Conservation (phyloP, 2,888 invertebrate genomes). For the Asteroscopus sphinx region DNA sequence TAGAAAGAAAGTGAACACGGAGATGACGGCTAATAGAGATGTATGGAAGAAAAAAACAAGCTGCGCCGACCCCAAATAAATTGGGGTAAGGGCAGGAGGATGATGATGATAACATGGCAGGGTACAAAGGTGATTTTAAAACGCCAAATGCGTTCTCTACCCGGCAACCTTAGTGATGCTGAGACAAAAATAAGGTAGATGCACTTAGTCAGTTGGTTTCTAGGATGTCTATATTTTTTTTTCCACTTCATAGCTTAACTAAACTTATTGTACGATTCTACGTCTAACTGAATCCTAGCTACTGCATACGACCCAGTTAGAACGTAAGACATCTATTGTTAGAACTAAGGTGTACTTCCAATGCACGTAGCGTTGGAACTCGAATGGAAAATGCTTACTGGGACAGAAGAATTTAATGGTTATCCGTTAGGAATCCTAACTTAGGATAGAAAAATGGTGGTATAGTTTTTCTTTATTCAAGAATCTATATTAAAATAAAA, state of each 20-base stretch:
- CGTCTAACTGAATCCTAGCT: not conserved
- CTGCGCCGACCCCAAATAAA: too few relatives aligned
- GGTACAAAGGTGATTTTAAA: too few relatives aligned
- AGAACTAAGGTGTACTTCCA: conserved; percentile 21
- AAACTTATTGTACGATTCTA: conserved; percentile 1
- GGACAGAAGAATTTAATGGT: conserved; percentile 44
- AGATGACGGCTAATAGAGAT: too few relatives aligned
- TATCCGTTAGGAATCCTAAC: not conserved
- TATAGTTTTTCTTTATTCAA: not conserved
- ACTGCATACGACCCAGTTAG: conserved; percentile 27
- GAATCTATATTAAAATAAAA: not conserved
- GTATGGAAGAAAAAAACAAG: too few relatives aligned
- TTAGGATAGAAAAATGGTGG: not conserved
- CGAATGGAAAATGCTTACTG: conserved; percentile 26
- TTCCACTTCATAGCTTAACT: not conserved
- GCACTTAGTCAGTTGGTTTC: too few relatives aligned
- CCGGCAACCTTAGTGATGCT: too few relatives aligned
- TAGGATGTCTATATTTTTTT: too few relatives aligned
- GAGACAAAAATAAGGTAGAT: too few relatives aligned
- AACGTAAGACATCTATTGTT: conserved; percentile 40
- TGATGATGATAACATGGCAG: too few relatives aligned
- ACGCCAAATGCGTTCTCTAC: too few relatives aligned
- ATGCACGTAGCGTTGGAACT: conserved; percentile 16
- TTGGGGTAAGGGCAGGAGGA: too few relatives aligned
- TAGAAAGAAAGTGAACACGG: too few relatives aligned